phyloP scores from a whole-genome alignment of 2,113 vertebrate genomes.

The Pterocles burchelli region DNA sequence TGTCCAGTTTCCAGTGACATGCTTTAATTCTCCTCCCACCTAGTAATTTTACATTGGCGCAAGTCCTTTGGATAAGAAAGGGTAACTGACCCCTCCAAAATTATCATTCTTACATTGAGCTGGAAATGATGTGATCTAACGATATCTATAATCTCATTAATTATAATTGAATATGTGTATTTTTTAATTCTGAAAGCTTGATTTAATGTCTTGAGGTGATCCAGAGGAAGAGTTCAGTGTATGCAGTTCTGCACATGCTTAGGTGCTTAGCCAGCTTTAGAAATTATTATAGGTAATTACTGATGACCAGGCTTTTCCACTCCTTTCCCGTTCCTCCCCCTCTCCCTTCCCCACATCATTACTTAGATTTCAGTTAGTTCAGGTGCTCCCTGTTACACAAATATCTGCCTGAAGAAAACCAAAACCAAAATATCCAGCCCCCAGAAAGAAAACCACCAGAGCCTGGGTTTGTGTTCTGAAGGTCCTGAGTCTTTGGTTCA shows the following conservation, averaged over 20 bases:
- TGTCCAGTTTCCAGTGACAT: conserved; percentile 19
- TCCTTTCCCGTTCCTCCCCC: neutral
- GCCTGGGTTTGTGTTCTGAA: neutral
- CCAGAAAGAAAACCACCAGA: accelerated
- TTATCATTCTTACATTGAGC: neutral
- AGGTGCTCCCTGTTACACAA: neutral
- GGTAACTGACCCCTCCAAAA: neutral
- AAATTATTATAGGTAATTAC: conserved; percentile 14
- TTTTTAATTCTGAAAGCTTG: neutral
- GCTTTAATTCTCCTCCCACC: conserved; percentile 43
- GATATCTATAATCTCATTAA: neutral
- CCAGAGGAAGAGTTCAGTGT: neutral
- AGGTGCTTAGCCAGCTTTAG: neutral
- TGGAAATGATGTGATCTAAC: neutral
- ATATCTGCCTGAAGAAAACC: neutral
- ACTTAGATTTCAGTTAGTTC: conserved; percentile 42
- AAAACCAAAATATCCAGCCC: neutral
- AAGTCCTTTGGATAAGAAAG: neutral
- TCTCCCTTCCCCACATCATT: neutral
- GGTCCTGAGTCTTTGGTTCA: neutral
- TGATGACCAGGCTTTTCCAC: neutral
- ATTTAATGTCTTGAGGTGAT: neutral
- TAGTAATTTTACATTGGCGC: neutral
- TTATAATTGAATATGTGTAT: neutral
- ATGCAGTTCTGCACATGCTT: neutral